Evolutionary conservation across 35 echinoderm and acorn worm species (phyloP), one percentile per base, ranked within the genome.

Genomic region (Anneissia japonica): DNA sequence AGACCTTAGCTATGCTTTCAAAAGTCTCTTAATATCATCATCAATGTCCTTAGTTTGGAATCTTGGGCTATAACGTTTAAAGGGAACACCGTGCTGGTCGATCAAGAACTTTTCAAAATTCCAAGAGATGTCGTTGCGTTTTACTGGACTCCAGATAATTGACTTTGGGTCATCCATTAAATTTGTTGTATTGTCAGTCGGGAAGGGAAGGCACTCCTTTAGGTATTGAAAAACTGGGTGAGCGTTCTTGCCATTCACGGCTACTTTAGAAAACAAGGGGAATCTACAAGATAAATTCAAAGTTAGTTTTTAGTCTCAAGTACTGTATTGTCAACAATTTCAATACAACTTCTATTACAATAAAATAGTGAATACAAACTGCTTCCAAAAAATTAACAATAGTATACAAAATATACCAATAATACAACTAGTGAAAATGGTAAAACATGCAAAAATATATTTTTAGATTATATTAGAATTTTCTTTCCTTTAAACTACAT

Each of bases 71-170:
- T 91, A 96, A 64, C 93, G 72, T 32, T 85, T 91, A 46, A 88
- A 77, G 7, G 93, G 89, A 39, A 89, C 79, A 10, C 93, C 93
- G 36, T 91, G 64, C 31, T 84, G 82, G 9, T 83, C 86, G 26
- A 96, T 33, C 31, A 96, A 75, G 41, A 96, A 96, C 79, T 96
- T 96, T 82, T 96, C 93, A 89, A 96, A 96, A 77, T 96, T 96
- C 93, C 93, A 96, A 34, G 41, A 73, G 56, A 96, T 81, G 73
- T 96, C 93, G 46, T 88, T 80, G 7, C 93, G 81, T 10, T 87
- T 77, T 9, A 96, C 86, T 36, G 93, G 93, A 30, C 30, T 76
- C 93, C 93, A 96, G 38, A 92, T 89, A 40, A 96, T 38, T 3
- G 39, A 26, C 17, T 88, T 46, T 10, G 89, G 86, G 35, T 96